A percentile compares a stretch with the other conserved stretches of the same genome.
Evolutionary conservation across 1,140 invertebrate genomes (phyloP).

Genomic region (Hormaphis cornu): DNA sequence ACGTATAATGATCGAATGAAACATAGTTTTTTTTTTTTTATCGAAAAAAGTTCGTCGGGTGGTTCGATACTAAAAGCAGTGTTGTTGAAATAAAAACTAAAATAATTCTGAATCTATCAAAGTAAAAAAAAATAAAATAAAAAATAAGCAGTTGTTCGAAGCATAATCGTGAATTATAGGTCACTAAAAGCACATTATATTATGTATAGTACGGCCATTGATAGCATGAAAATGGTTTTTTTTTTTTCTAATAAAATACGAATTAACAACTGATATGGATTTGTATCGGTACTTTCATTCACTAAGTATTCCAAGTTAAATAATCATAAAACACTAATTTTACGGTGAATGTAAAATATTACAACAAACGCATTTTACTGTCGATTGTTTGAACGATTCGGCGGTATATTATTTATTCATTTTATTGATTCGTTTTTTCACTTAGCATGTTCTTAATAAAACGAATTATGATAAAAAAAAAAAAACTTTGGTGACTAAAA

Average conservation of each 20-base stretch:
- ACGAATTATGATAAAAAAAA: too few species aligned
- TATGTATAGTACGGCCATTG: slow-evolving; percentile 21
- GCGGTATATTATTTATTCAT: too few species aligned
- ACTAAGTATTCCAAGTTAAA: background rate
- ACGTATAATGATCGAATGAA: background rate
- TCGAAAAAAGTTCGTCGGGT: slow-evolving; percentile 4
- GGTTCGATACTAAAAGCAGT: background rate
- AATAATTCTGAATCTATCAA: background rate
- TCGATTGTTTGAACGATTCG: background rate
- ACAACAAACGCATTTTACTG: slow-evolving; percentile 26
- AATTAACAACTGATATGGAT: background rate
- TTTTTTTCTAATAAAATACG: slow-evolving; percentile 1
- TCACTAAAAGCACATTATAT: slow-evolving; percentile 28
- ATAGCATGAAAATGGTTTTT: slow-evolving; percentile 15
- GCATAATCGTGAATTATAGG: slow-evolving; percentile 22
- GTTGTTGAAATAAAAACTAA: background rate
- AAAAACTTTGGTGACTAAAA: too few species aligned
- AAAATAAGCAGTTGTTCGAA: slow-evolving; percentile 13
- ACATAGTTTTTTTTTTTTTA: slow-evolving; percentile 7
- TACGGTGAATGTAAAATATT: background rate
- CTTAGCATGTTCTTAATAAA: too few species aligned
- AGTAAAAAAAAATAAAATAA: background rate
- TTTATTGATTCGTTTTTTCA: too few species aligned
- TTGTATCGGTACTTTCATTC: background rate
- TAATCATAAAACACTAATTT: background rate